Evolutionary conservation across 2,797 vertebrate genomes (phyloP), one percentile per base, ranked within the genome.

Genomic region (Glossophaga mutica): DNA sequence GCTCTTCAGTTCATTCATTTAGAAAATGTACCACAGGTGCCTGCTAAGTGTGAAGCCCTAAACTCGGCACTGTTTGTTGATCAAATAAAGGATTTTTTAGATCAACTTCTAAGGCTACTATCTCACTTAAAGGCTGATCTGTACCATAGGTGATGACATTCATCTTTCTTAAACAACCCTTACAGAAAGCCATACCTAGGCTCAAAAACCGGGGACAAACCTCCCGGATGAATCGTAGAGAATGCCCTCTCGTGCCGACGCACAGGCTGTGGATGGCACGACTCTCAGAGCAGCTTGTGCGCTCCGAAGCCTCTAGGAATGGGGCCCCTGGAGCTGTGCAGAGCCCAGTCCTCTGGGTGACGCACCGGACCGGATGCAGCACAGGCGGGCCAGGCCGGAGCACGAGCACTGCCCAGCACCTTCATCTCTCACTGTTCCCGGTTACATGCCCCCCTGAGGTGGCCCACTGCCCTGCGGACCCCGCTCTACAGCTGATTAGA

Each of bases 1-100:
- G 59, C n/a, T 90, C 32, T 22, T 74, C 68, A 39, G 76, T 94
- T 91, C 42, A 73, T 73, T 88, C 50, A 91, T 87, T 76, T 70
- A 89, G 50, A 62, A 85, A 88, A 57, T 26, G 21, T 15, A 32
- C 9, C 44, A 3, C 55, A 32, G 12, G 18, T 50, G 1, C 34
- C 44, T 79, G 55, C 26, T 50, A 22, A 9, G 2, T 67, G 22
- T 32, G 29, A 95, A 52, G 1, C 74, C 9, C 19, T 70, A 65
- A 92, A 12, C 48, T n/a, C 70, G 73, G 34, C 62, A 19, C 26
- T n/a, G 0, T 76, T 52, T 77, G 24, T 68, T 70, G 37, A 71
- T 42, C 44, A 21, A 89, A 55, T 83, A 39, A 62, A 62, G 26
- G 4, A 6, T 16, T 83, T 86, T 83, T 14, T 12, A 93, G 76